Base-by-base conservation (phyloP, 2,797 vertebrate genomes). In the Syndactyla subalaris region DNA sequence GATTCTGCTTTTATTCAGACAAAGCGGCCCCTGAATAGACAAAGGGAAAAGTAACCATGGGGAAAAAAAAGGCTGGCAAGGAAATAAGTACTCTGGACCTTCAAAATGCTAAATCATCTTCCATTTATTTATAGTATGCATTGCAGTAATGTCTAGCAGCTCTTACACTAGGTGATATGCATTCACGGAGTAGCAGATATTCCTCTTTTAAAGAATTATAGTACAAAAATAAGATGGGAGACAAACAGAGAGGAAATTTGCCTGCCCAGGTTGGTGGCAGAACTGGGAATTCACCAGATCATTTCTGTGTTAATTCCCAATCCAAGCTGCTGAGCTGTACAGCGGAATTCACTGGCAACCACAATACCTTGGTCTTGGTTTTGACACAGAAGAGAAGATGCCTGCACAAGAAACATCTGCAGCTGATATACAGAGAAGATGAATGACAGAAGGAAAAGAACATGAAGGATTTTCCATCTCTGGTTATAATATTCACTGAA, bases 81-180 rank as follows among this genome's bases (percentile, higher is more conserved):
- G 55, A 92, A 88, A 81, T 72, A 91, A 91, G 88, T 82, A 43
- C 49, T n/a, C 7, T 29, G 72, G 26, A 57, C 58, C 52, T 92
- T 82, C 70, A 91, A 95, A 88, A 16, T 59, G 41, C 59, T 81
- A 78, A 80, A 79, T 92, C 43, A 81, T 63, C 62, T 88, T 66
- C 62, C 59, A 72, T 34, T 41, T 92, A 67, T 65, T 91, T 83
- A 54, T 51, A 88, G 78, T 43, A 88, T 4, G 17, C 21, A 41
- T 29, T 48, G 51, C n/a, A 65, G 70, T 43, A 57, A 77, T 43
- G 23, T 85, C 81, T 57, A 84, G 71, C 45, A 78, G 70, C 39
- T 83, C 43, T 72, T 85, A 36, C 1, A 1, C 39, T 62, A 62
- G 58, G 46, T 58, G 74, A 41, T 79, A 18, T 57, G 5, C 29